phyloP scores from a whole-genome alignment of 2,888 invertebrate genomes.

The Gymnocheta viridis region DNA sequence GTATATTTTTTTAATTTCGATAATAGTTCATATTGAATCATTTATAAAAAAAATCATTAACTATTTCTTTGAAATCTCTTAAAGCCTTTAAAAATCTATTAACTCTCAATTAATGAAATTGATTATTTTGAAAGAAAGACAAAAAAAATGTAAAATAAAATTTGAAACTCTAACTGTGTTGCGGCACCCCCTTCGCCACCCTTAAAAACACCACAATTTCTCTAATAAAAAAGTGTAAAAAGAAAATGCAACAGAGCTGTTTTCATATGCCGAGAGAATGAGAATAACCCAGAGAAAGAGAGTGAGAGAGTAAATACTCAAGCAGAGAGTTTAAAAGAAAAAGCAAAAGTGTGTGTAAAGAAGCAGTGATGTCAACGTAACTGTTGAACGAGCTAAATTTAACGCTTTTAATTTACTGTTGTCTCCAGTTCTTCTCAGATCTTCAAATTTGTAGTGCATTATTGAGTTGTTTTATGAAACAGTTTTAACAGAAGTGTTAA shows the following conservation, averaged over 20 bases:
- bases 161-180: conserved; percentile 38
- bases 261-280: conserved; percentile 5
- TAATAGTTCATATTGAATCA: background rate
- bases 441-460: too few relatives aligned
- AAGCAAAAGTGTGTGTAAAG: conserved; percentile 16
- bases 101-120: conserved; percentile 34
- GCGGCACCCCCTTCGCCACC: background rate
- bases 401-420: background rate
- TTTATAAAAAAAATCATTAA: conserved; percentile 6
- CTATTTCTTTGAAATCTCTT: background rate
- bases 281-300: background rate
- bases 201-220: background rate
- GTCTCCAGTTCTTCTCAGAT: too few relatives aligned
- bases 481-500: too few relatives aligned
- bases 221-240: background rate
- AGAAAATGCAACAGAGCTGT: conserved; percentile 49
- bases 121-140: conserved; percentile 17
- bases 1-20: background rate
- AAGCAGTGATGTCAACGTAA: background rate
- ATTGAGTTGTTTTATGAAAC: too few relatives aligned
- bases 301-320: background rate
- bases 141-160: conserved; percentile 5
- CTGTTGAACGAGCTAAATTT: background rate
- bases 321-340: background rate
- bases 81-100: conserved; percentile 43